Evolutionary conservation across 2,113 vertebrate species (phyloP).

Genomic region (Odobenus rosmarus): DNA sequence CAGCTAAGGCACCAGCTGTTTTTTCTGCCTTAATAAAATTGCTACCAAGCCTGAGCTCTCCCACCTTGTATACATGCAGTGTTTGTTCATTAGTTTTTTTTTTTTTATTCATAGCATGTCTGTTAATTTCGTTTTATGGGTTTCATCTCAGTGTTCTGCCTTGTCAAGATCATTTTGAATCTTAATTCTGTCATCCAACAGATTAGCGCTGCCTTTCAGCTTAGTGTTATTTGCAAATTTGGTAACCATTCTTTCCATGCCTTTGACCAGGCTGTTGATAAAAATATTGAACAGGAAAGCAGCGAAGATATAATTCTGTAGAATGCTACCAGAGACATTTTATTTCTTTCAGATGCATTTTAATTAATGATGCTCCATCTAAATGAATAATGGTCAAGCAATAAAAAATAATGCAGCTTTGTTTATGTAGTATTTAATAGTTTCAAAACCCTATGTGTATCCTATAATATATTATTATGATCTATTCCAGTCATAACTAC

Average conservation of each 20-base stretch:
- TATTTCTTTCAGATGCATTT: neutral
- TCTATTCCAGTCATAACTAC: neutral
- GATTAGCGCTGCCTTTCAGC: slow-evolving; percentile 55
- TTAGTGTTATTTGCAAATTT: slow-evolving; percentile 26
- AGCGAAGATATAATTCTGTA: slow-evolving; percentile 12
- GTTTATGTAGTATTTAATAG: neutral
- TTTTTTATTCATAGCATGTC: slow-evolving; percentile 29
- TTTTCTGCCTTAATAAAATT: neutral
- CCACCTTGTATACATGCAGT: neutral
- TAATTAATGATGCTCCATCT: neutral
- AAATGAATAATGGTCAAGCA: neutral
- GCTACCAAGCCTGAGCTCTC: neutral
- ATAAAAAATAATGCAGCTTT: neutral
- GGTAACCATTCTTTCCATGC: slow-evolving; percentile 16
- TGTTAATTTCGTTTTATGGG: slow-evolving; percentile 39
- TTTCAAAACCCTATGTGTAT: neutral
- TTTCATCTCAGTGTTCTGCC: slow-evolving; percentile 49
- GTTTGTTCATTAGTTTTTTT: neutral
- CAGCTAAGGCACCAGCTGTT: neutral
- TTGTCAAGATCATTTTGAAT: slow-evolving; percentile 68
- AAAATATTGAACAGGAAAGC: slow-evolving; percentile 36
- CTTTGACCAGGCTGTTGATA: neutral
- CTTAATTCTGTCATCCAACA: slow-evolving; percentile 36
- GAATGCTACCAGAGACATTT: neutral
- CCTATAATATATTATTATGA: neutral